Evolutionary conservation across 2,888 invertebrate genomes (phyloP).

Genomic region (Scaptomyza flava): DNA sequence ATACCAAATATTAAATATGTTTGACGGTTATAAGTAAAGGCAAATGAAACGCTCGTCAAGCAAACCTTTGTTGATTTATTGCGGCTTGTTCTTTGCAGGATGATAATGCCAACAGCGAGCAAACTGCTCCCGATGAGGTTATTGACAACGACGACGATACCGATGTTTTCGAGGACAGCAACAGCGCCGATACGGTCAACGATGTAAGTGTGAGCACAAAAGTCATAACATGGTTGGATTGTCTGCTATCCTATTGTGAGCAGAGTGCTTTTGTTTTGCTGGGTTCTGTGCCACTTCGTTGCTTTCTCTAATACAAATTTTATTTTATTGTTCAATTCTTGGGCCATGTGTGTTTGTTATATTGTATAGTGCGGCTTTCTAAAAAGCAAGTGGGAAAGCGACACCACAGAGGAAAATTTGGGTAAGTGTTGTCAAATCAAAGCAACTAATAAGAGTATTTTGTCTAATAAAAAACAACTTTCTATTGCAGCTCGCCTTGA

Average conservation of each 20-base stretch:
- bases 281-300: conserved; percentile 8
- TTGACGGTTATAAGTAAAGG: conserved; percentile 51
- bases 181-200: conserved; percentile 52
- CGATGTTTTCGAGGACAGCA: conserved; percentile 60
- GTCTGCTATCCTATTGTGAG: conserved; percentile 2
- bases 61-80: conserved; percentile 60
- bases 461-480: neutral
- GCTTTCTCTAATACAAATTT: conserved; percentile 19
- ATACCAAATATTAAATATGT: conserved; percentile 19
- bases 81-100: conserved; percentile 77
- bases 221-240: conserved; percentile 2
- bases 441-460: neutral
- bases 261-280: neutral
- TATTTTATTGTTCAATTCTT: conserved; percentile 32
- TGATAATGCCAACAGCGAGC: conserved; percentile 60
- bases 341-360: conserved; percentile 42
- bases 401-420: conserved; percentile 91
- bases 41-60: conserved; percentile 41
- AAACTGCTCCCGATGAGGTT: conserved; percentile 24
- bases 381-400: conserved; percentile 94
- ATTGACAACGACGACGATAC: conserved; percentile 7
- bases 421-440: conserved; percentile 87
- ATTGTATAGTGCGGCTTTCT: conserved; percentile 81
- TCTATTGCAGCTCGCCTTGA: conserved; percentile 93
- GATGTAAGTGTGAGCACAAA: conserved; percentile 58